Conservation (phyloP, 2,113 vertebrate species). For the Excalfactoria chinensis region DNA sequence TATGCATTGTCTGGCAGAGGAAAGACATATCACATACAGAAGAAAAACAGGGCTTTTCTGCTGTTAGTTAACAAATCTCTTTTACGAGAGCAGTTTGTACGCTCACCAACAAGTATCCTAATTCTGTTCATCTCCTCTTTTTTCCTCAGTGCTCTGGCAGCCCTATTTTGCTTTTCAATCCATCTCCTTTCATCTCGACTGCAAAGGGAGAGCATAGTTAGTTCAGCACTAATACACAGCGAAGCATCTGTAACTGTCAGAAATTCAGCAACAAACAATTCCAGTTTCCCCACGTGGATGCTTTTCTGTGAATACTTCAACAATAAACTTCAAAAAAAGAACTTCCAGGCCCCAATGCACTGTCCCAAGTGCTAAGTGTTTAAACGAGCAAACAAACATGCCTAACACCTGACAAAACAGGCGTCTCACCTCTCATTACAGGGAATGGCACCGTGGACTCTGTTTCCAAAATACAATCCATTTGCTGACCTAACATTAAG, state of each 20-base stretch:
- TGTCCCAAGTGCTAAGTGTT: not conserved
- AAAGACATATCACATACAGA: not conserved
- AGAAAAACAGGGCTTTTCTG: not conserved
- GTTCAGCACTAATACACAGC: not conserved
- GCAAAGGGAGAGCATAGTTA: not conserved
- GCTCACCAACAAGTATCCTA: slow-evolving; percentile 89
- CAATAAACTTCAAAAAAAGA: not conserved
- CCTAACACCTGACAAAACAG: not conserved
- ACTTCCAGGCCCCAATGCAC: not conserved
- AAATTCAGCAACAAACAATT: not conserved
- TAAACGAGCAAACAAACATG: not conserved
- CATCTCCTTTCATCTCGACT: slow-evolving; percentile 97
- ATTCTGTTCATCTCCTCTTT: slow-evolving; percentile 99
- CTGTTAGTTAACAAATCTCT: slow-evolving; percentile 12
- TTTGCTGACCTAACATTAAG: not conserved
- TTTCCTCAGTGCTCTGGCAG: slow-evolving; percentile 92
- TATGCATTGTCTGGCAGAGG: slow-evolving; percentile 90
- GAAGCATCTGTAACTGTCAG: not conserved
- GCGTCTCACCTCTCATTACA: not conserved
- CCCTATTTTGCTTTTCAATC: slow-evolving; percentile 99
- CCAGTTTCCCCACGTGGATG: not conserved
- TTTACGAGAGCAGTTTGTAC: not conserved
- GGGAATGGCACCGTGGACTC: not conserved
- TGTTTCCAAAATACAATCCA: not conserved
- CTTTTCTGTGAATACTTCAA: not conserved